These are phyloP conservation scores for Rhabdomys pumilio DNA, from an alignment of 2,797 vertebrate species.

Conservation along the genomic window DNA sequence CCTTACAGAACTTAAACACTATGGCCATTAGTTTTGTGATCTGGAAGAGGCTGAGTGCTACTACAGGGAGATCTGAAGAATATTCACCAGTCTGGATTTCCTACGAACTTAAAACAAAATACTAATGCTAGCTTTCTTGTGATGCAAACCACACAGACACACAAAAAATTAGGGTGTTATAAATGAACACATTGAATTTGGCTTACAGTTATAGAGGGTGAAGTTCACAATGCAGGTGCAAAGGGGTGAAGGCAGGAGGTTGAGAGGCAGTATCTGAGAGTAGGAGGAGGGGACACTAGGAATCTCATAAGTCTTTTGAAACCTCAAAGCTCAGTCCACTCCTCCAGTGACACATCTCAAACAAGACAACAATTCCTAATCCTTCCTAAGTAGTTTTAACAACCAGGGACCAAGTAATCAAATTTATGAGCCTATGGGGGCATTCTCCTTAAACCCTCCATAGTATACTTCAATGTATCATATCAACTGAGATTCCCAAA, in stretches of 20 bases:
- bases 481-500: neutral
- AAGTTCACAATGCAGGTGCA: neutral
- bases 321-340: neutral
- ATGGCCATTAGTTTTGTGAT: neutral
- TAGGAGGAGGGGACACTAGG: neutral
- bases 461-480: neutral
- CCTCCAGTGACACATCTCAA: neutral
- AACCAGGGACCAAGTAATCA: neutral
- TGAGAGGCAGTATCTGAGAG: neutral
- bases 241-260: neutral
- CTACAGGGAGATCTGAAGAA: neutral
- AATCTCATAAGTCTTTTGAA: neutral
- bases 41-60: neutral
- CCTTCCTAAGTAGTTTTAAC: neutral
- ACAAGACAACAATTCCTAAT: neutral
- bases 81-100: neutral
- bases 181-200: neutral
- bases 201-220: neutral
- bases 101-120: conserved; percentile 21
- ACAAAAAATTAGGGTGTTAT: neutral
- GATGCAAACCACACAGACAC: neutral
- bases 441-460: neutral
- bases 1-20: conserved; percentile 19
- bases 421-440: neutral
- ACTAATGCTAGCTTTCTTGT: neutral